Evolutionary conservation across 2,113 vertebrate species (phyloP), one percentile per base, ranked within the genome.

Genomic region (Grantiella picta): DNA sequence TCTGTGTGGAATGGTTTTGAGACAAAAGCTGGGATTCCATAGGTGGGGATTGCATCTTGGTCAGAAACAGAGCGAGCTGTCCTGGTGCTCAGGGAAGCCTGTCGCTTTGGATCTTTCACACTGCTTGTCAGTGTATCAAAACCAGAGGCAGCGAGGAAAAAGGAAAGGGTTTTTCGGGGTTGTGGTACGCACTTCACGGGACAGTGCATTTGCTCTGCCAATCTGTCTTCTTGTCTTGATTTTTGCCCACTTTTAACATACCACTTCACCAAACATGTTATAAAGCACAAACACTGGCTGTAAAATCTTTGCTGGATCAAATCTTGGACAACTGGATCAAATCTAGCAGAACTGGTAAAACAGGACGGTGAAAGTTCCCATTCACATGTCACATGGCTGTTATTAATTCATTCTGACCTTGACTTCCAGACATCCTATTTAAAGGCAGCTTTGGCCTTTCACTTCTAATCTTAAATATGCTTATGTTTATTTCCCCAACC

Each of bases 241-340:
- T 94, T 85, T 66, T 85, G 33, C 42, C 12, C 15, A 11, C 9
- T 33, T 33, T 23, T 25, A 49, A 49, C 36, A 16, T 17, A 7
- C 8, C 2, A 0, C 28, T 40, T 77, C 1, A 1, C 25, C 53
- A 3, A 77, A 70, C 5, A 21, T 1, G 0, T 66, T 92, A 8
- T 5, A 44, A 72, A 69, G 33, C 19, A n/a, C 33, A 70, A 80
- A 45, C 60, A 33, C 8, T 2, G 3, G 5, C 70, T 10, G 17
- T 61, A 47, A 82, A 57, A 15, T 79, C 59, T 42, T 61, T 53
- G 21, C 19, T 31, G 6, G 47, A 33, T 42, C 38, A 73, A 27
- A 50, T 35, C 20, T 49, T 36, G 44, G 23, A 66, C 18, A 65
- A 52, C 27, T 52, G 24, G 24, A 71, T 44, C 38, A 72, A 50